Evolutionary conservation across 2,113 vertebrate species (phyloP), one percentile per base, ranked within the genome.

Genomic region (Gnathonemus longibarbis): DNA sequence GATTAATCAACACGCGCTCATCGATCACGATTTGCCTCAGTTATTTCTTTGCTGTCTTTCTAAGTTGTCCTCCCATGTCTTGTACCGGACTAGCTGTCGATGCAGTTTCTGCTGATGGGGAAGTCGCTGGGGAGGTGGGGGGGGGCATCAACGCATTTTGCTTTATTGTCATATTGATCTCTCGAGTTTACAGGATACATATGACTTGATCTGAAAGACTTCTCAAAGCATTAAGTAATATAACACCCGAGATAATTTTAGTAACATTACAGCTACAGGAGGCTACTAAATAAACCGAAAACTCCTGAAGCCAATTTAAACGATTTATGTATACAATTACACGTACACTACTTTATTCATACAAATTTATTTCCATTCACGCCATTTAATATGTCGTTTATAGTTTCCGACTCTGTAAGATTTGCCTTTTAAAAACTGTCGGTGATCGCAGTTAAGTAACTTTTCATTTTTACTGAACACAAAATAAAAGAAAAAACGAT

Each of bases 1-100:
- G 86, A 90, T 90, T 90, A 90, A 90, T 90, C 90, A 90, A 83
- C 85, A 52, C 42, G 13, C 46, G 52, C 49, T 80, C 86, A 90
- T 90, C 86, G 90, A 90, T 90, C 90, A 88, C 46, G 89, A 58
- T 80, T 49, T 52, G 77, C 86, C 35, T 88, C 86, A 31, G 49
- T 74, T 21, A 66, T 66, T 80, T 35, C 52, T 83, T 88, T 49
- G 21, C 66, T 13, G 49, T 77, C 48, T 17, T n/a, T n/a, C 46
- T 66, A 62, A n/a, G 39, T 70, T 49, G 21, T 48, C n/a, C 88
- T 17, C 21, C 52, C 49, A 46, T 80, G 35, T 21, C 39, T 17
- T 31, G 42, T 35, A 86, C 48, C 53, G 90, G 35, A 80, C 27
- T 39, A 80, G 46, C 49, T 49, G 15, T 56, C 70, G 39, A 46